phyloP scores from a whole-genome alignment of 2,888 invertebrate species.

The Schizotus pectinicornis region DNA sequence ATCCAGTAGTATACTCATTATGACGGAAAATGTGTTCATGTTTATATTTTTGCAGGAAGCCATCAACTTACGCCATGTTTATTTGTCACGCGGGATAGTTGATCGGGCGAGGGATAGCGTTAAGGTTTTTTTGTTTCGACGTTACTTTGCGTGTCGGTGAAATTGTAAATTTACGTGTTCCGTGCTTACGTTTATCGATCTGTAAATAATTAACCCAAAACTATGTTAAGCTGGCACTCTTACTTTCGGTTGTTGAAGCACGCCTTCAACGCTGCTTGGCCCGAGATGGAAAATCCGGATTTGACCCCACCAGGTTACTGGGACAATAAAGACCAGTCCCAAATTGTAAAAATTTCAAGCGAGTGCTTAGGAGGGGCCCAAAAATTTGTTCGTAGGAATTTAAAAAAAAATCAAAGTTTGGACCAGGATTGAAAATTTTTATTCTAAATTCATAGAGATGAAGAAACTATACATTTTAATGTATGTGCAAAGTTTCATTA shows the following conservation, averaged over 20 bases:
- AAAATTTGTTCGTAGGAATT: no score
- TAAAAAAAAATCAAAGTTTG: no score
- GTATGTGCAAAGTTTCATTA: no score
- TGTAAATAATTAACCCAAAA: conserved; percentile 14
- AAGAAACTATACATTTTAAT: no score
- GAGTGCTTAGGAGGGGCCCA: no score
- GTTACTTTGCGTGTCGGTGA: conserved; percentile 22
- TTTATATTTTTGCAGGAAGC: conserved; percentile 33
- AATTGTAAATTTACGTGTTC: conserved; percentile 21
- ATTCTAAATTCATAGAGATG: no score
- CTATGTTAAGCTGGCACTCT: conserved; percentile 17
- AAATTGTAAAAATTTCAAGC: no score
- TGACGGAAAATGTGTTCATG: conserved; percentile 41
- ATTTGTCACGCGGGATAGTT: conserved; percentile 7
- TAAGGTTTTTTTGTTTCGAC: background rate
- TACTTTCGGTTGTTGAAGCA: background rate
- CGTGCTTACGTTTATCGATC: conserved; percentile 17
- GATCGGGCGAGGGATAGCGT: conserved; percentile 2
- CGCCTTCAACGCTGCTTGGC: no score
- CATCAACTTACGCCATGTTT: conserved; percentile 5
- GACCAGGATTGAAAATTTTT: no score
- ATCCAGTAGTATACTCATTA: conserved; percentile 11
- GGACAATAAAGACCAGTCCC: no score
- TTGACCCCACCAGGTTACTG: no score
- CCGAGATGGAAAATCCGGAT: no score